Evolutionary conservation across 2,113 vertebrate genomes (phyloP).

Genomic region (Catharus fuscescens): DNA sequence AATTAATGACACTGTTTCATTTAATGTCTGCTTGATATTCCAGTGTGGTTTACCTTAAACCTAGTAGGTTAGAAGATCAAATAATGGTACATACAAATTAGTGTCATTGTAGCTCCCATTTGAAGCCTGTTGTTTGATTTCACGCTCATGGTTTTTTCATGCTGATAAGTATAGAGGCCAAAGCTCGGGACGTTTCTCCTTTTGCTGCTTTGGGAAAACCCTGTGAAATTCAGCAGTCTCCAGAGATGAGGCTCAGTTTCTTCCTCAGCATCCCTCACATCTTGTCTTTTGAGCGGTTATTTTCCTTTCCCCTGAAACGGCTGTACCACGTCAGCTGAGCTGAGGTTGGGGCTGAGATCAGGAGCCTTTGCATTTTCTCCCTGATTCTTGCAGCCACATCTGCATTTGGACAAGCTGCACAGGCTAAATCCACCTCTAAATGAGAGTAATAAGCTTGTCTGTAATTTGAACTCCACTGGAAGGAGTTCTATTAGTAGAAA

Average conservation of each 20-base stretch:
- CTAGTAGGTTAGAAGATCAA: slow-evolving; percentile 67
- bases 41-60: slow-evolving; percentile 65
- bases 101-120: slow-evolving; percentile 32
- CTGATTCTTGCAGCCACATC: background rate
- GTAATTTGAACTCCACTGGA: background rate
- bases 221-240: background rate
- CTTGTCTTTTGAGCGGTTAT: background rate
- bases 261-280: background rate
- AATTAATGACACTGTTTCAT: slow-evolving; percentile 64
- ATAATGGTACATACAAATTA: slow-evolving; percentile 63
- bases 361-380: background rate
- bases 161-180: slow-evolving; percentile 19
- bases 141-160: slow-evolving; percentile 29
- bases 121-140: slow-evolving; percentile 66
- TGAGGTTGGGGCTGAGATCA: background rate
- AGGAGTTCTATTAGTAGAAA: slow-evolving; percentile 5
- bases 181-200: background rate
- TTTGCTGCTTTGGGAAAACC: background rate
- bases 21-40: slow-evolving; percentile 69
- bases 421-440: slow-evolving; percentile 6
- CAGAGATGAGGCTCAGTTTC: background rate
- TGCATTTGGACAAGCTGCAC: background rate
- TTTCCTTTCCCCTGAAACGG: background rate
- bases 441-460: background rate
- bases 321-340: background rate